A percentile compares a stretch with the other conserved stretches of the same genome.
Conservation (phyloP, 1,140 invertebrate genomes). For the Aphaenogaster ashmeadi region DNA sequence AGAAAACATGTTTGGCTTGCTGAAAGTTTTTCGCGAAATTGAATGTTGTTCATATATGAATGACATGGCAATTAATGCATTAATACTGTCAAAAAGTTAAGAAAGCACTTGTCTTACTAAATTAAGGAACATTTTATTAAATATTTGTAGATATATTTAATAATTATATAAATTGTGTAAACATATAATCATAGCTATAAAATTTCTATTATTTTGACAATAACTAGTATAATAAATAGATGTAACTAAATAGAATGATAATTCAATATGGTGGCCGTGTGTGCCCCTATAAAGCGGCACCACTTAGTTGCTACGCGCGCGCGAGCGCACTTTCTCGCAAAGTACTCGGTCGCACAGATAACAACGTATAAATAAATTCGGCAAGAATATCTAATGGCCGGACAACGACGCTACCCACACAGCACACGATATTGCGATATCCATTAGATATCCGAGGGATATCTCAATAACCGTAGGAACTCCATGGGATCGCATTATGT, state of each 20-base stretch:
- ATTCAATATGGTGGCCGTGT: too few relatives aligned
- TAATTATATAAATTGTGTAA: background rate
- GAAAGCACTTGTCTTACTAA: background rate
- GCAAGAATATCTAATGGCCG: too few relatives aligned
- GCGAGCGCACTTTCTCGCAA: too few relatives aligned
- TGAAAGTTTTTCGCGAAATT: background rate
- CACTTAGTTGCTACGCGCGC: too few relatives aligned
- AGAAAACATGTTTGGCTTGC: background rate
- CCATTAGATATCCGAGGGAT: too few relatives aligned
- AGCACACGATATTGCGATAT: too few relatives aligned
- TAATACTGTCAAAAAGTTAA: background rate
- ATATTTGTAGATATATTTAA: background rate
- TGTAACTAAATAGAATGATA: background rate
- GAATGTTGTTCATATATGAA: background rate
- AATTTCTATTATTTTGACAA: background rate
- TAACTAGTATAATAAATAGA: conserved; percentile 3
- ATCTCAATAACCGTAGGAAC: too few relatives aligned
- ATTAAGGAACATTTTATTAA: background rate
- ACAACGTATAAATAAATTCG: too few relatives aligned
- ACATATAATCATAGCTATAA: background rate
- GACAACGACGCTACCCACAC: too few relatives aligned
- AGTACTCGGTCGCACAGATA: too few relatives aligned
- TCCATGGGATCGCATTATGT: too few relatives aligned
- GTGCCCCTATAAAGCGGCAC: too few relatives aligned
- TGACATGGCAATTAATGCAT: background rate